Percentiles rank a stretch among this genome's conserved stretches.
Conservation (phyloP, 2,113 vertebrate genomes). For the Dolichotis patagonum region DNA sequence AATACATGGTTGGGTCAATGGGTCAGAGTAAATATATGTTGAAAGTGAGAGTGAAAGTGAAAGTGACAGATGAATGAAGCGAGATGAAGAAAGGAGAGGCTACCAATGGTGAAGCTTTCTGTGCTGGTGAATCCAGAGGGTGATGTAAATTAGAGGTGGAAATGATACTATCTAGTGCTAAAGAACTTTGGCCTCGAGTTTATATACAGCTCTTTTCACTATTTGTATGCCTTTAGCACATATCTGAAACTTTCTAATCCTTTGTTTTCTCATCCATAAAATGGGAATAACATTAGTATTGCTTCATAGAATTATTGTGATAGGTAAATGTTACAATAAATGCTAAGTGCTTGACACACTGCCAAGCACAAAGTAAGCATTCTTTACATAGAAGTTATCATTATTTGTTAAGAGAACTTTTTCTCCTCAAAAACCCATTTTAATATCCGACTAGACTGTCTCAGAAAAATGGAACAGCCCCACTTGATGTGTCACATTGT, state of each 20-base stretch:
- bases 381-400: not conserved
- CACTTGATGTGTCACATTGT: not conserved
- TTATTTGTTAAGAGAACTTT: not conserved
- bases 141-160: not conserved
- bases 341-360: not conserved
- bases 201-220: not conserved
- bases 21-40: not conserved
- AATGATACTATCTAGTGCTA: not conserved
- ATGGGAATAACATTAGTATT: not conserved
- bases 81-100: not conserved
- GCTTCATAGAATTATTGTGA: not conserved
- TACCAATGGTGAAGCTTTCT: not conserved
- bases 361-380: not conserved
- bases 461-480: not conserved
- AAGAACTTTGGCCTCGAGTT: not conserved
- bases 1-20: not conserved
- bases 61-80: not conserved
- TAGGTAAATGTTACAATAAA: not conserved
- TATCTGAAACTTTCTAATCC: not conserved
- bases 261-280: constrained; percentile 36
- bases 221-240: not conserved
- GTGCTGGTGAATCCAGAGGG: not conserved
- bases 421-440: not conserved
- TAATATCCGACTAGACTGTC: not conserved
- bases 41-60: not conserved